phyloP scores from a whole-genome alignment of 1,140 invertebrate genomes.

The Aphelinus atriplicis region DNA sequence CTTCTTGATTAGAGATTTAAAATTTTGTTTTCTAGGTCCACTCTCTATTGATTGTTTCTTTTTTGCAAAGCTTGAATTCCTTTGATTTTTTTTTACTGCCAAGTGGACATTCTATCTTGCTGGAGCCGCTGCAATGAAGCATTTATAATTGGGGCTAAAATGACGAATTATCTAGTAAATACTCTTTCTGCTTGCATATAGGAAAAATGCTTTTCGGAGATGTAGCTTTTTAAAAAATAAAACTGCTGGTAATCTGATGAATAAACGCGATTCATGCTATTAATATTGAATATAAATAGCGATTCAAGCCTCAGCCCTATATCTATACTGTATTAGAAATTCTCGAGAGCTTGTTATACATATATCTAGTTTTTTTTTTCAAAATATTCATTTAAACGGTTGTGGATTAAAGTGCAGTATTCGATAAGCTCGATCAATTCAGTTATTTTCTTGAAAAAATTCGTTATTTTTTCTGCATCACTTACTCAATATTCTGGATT shows the following conservation, averaged over 20 bases:
- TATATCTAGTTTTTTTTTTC: constrained; percentile 10
- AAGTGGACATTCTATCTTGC: constrained; percentile 29
- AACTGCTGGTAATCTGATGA: constrained; percentile 32
- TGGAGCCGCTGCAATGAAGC: constrained; percentile 31
- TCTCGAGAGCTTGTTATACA: constrained; percentile 13
- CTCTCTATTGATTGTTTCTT: constrained; percentile 35
- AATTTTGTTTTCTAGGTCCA: too few species aligned
- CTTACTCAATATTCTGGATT: background rate
- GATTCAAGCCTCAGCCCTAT: constrained; percentile 20
- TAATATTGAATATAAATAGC: constrained; percentile 19
- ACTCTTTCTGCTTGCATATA: constrained; percentile 50
- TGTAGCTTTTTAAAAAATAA: constrained; percentile 42
- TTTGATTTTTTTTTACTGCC: constrained; percentile 10
- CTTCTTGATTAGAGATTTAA: too few species aligned
- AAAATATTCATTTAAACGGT: constrained; percentile 1
- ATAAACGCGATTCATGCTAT: constrained; percentile 28
- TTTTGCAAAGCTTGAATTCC: constrained; percentile 24
- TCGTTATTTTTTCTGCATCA: background rate
- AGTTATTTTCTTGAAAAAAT: too few species aligned
- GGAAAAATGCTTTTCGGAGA: constrained; percentile 48
- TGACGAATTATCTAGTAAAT: constrained; percentile 29
- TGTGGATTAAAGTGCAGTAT: constrained; percentile 17
- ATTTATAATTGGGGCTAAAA: constrained; percentile 32
- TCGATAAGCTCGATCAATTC: constrained; percentile 11
- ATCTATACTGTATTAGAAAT: background rate